Evolutionary conservation across 2,797 vertebrate species (phyloP).

Genomic region (Rhinoraja longicauda): DNA sequence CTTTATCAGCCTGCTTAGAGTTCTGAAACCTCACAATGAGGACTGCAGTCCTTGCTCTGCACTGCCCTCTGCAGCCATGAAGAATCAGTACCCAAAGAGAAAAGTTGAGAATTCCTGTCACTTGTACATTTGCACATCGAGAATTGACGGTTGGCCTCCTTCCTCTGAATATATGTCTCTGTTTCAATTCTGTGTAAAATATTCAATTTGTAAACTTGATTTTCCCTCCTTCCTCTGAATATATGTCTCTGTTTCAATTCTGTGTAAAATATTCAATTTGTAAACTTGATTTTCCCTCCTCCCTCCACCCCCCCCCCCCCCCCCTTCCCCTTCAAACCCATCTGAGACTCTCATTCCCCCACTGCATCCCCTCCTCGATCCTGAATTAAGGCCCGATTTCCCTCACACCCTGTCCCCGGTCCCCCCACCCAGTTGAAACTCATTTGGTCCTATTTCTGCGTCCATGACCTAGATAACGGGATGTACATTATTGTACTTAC

Average conservation of each 20-base stretch:
- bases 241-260: too few species aligned
- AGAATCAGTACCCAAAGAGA: not conserved
- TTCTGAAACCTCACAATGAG: not conserved
- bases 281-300: too few species aligned
- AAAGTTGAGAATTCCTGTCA: not conserved
- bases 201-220: too few species aligned
- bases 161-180: too few species aligned
- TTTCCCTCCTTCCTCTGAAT: too few species aligned
- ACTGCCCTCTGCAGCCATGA: not conserved
- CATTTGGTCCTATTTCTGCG: not conserved
- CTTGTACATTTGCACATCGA: too few species aligned
- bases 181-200: too few species aligned
- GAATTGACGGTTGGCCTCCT: not conserved
- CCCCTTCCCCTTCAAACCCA: not conserved
- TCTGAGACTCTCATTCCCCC: not conserved
- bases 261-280: too few species aligned
- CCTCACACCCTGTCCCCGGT: too few species aligned
- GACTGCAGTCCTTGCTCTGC: not conserved
- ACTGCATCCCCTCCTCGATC: too few species aligned
- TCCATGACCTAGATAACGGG: not conserved
- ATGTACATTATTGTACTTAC: not conserved
- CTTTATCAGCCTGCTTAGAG: not conserved
- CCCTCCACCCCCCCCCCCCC: not conserved
- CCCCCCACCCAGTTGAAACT: not conserved
- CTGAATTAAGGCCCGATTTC: too few species aligned